Evolutionary conservation across 2,113 vertebrate genomes (phyloP), one percentile per base, ranked within the genome.

Genomic region (Hippolais icterina): DNA sequence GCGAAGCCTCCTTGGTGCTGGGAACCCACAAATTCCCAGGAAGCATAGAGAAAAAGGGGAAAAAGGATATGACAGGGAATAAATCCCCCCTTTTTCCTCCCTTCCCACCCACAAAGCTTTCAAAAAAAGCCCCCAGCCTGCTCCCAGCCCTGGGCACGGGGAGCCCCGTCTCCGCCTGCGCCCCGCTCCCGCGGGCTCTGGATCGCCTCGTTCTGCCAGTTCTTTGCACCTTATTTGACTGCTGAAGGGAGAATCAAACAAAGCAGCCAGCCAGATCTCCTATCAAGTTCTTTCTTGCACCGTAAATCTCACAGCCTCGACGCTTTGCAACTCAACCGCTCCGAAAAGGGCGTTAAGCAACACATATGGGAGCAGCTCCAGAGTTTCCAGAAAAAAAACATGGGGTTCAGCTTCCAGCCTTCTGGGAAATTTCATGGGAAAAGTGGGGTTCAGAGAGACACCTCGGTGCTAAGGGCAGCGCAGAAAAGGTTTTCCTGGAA

Each of bases 231-330:
- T 92, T 90, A 96, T 96, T 95, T 98, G 96, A 95, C 97, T 94
- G 95, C 87, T 93, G 87, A 97, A 90, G 91, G 93, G 79, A 96
- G 94, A 96, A 95, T 87, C 91, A 92, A 94, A 97, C 97, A 97
- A 96, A 95, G 95, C 97, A 97, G 94, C 87, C 69, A 72, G 90
- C 93, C 89, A 74, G 69, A 92, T 92, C 94, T 84, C 76, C 96
- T 97, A 97, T 97, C 97, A 97, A 97, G 97, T 97, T 94, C 94
- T 89, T 98, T 97, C 98, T 97, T 97, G 97, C 95, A 97, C 87
- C 87, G 87, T 90, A 96, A 96, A 93, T 96, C 92, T 95, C 88
- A 79, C 90, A 80, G 91, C 72, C 88, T 87, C 86, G 54, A 71
- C 82, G 74, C 93, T 97, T 53, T 57, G 82, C 84, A 87, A 85